Percentiles rank a stretch among this genome's conserved stretches.
Conservation (phyloP, 1,140 invertebrate species). For the Drosophila subpulchrella region DNA sequence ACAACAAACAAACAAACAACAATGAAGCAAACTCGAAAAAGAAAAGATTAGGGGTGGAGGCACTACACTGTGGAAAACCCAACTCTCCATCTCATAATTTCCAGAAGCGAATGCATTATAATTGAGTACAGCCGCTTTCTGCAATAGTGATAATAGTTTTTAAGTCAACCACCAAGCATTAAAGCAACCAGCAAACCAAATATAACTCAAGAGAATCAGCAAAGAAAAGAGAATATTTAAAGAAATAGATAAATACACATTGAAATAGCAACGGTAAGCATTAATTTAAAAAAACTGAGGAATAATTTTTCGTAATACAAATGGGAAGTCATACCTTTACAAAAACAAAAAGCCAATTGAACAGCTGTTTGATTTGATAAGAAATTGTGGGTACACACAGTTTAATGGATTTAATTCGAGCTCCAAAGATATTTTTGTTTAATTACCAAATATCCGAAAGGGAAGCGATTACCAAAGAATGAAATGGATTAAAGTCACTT, state of each 20-base stretch:
- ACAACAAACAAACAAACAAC: conserved; percentile 62
- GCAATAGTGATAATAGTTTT: conserved; percentile 85
- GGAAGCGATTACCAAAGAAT: conserved; percentile 24
- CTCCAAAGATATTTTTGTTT: conserved; percentile 47
- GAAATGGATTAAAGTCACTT: conserved; percentile 21
- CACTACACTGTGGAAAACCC: neutral
- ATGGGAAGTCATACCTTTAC: conserved; percentile 6
- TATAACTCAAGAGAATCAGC: conserved; percentile 56
- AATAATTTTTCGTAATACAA: conserved; percentile 24
- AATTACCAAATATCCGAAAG: conserved; percentile 68
- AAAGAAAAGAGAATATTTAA: conserved; percentile 48
- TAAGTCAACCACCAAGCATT: conserved; percentile 72
- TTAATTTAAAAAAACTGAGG: conserved; percentile 30
- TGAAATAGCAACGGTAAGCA: conserved; percentile 64
- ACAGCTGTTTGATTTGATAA: conserved; percentile 52
- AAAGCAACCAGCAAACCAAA: conserved; percentile 50
- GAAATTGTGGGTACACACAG: conserved; percentile 25
- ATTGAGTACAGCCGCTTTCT: conserved; percentile 83
- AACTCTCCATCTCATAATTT: conserved; percentile 10
- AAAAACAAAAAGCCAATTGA: conserved; percentile 39
- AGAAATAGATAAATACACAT: conserved; percentile 57
- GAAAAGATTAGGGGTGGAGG: conserved; percentile 9
- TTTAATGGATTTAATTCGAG: conserved; percentile 28
- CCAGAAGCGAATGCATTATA: conserved; percentile 38
- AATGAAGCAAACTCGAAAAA: conserved; percentile 53